phyloP scores from a whole-genome alignment of 2,797 vertebrate genomes.

The Spheniscus humboldti region DNA sequence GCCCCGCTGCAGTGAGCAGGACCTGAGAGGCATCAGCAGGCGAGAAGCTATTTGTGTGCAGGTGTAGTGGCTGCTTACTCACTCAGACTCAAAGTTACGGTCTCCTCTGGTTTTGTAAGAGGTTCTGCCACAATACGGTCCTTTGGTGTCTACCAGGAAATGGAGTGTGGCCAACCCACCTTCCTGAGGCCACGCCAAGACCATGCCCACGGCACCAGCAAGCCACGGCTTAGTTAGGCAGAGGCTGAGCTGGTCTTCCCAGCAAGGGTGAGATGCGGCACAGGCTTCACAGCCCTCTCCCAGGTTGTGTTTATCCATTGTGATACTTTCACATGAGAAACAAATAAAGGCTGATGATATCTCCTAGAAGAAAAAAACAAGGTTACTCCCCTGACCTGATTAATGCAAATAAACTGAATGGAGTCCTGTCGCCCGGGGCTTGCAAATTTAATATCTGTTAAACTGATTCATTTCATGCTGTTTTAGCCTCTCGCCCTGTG shows the following conservation, averaged over 20 bases:
- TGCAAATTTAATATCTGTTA: constrained; percentile 68
- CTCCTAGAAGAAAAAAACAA: constrained; percentile 34
- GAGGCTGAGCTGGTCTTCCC: not conserved
- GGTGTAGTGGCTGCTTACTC: not conserved
- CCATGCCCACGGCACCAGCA: not conserved
- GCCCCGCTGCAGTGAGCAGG: not conserved
- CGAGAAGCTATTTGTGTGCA: not conserved
- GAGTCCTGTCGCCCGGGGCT: constrained; percentile 42
- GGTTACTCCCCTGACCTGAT: constrained; percentile 63
- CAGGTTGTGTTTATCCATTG: not conserved
- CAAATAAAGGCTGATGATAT: constrained; percentile 57
- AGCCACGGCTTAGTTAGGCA: rapidly evolving
- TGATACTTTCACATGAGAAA: constrained; percentile 64
- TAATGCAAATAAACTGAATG: constrained; percentile 63
- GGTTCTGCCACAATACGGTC: not conserved
- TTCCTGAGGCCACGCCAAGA: not conserved
- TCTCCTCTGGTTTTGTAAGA: not conserved
- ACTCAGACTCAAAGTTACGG: rapidly evolving
- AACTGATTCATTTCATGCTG: constrained; percentile 60
- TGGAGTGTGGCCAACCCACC: not conserved
- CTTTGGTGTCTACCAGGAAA: not conserved
- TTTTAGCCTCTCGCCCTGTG: constrained; percentile 61
- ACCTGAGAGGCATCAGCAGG: not conserved
- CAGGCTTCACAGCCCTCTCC: not conserved
- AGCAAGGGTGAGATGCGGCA: not conserved